Evolutionary conservation across 2,888 invertebrate species (phyloP).

Genomic region (Xanthorhoe designata): DNA sequence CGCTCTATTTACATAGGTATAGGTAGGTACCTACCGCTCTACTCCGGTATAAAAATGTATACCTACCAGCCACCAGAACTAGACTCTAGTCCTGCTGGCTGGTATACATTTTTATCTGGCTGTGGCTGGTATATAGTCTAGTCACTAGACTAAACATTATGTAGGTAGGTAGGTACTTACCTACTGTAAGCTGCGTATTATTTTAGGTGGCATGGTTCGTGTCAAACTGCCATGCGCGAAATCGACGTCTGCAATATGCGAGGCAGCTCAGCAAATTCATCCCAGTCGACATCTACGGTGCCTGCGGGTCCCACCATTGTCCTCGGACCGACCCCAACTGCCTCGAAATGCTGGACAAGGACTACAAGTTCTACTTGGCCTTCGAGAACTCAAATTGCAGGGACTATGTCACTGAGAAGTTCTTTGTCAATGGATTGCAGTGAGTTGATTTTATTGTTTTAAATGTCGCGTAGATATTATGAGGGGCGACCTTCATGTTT

Average conservation of each 20-base stretch:
- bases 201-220: conserved; percentile 97
- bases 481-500: no score
- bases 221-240: conserved; percentile 97
- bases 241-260: conserved; percentile 95
- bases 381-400: conserved; percentile 99
- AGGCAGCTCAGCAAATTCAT: conserved; percentile 94
- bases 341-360: conserved; percentile 94
- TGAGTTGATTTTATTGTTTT: conserved; percentile 72
- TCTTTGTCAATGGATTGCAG: conserved; percentile 97
- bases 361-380: conserved; percentile 98
- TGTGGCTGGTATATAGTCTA: no score
- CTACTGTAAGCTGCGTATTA: neutral
- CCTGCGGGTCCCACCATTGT: conserved; percentile 94
- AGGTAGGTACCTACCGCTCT: no score
- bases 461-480: neutral
- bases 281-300: conserved; percentile 95
- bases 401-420: conserved; percentile 98
- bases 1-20: no score
- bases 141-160: no score
- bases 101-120: no score
- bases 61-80: no score
- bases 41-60: no score
- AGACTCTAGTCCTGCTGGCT: no score
- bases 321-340: conserved; percentile 94
- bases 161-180: no score